phyloP scores from a whole-genome alignment of 1,140 invertebrate genomes.

The Drosophila pectinifera region DNA sequence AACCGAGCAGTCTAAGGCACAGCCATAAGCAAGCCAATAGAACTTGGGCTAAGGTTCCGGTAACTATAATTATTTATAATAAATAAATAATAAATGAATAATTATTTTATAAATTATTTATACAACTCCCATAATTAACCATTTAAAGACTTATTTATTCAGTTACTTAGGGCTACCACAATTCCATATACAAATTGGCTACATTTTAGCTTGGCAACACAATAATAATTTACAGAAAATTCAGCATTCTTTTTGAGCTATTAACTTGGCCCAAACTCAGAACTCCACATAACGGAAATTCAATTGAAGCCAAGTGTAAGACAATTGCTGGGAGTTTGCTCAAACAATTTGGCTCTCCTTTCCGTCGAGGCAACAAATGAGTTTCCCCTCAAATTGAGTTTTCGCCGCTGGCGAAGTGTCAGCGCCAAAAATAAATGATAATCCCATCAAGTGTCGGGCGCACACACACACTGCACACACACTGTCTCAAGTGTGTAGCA shows the following conservation, averaged over 20 bases:
- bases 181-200: too few relatives aligned
- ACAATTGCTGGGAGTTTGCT: slow-evolving; percentile 40
- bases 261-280: background rate
- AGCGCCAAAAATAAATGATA: slow-evolving; percentile 51
- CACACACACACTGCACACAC: too few relatives aligned
- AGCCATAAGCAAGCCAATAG: background rate
- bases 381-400: slow-evolving; percentile 47
- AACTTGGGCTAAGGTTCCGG: too few relatives aligned
- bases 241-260: background rate
- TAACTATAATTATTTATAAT: too few relatives aligned
- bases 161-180: too few relatives aligned
- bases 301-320: slow-evolving; percentile 49
- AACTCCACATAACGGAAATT: slow-evolving; percentile 30
- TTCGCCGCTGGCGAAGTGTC: slow-evolving; percentile 45
- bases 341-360: slow-evolving; percentile 33
- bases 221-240: background rate
- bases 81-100: background rate
- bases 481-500: slow-evolving; percentile 25
- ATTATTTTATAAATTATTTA: too few relatives aligned
- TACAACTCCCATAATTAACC: too few relatives aligned
- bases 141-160: too few relatives aligned
- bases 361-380: slow-evolving; percentile 32
- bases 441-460: slow-evolving; percentile 44
- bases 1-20: background rate
- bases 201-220: too few relatives aligned